phyloP scores from a whole-genome alignment of 2,888 invertebrate species.

The Acleris sparsana region DNA sequence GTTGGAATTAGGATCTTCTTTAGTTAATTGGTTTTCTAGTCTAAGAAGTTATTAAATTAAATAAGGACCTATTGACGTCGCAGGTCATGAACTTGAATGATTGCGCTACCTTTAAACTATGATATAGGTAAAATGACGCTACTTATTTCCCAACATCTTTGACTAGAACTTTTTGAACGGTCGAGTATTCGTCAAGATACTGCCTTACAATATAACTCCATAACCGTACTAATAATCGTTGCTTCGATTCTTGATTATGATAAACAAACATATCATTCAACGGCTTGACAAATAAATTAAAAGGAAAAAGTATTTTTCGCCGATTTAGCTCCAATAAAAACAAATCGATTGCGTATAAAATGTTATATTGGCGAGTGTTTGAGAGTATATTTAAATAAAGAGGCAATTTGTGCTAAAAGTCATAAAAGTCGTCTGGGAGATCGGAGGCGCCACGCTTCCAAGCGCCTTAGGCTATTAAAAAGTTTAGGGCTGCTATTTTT shows the following conservation, averaged over 20 bases:
- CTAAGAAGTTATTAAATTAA: neutral
- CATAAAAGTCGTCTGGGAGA: slow-evolving; percentile 71
- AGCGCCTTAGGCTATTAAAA: slow-evolving; percentile 71
- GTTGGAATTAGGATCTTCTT: slow-evolving; percentile 7
- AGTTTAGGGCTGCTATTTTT: slow-evolving; percentile 77
- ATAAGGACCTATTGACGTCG: neutral
- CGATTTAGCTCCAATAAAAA: neutral
- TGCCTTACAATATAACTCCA: no score
- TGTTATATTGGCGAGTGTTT: slow-evolving; percentile 34
- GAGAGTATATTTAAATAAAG: slow-evolving; percentile 59
- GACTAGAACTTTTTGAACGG: no score
- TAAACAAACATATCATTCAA: no score
- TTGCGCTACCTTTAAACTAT: no score
- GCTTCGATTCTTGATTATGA: no score
- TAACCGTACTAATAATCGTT: no score
- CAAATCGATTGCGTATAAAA: neutral
- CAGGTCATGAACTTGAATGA: no score
- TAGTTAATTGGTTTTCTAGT: slow-evolving; percentile 13
- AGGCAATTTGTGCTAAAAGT: slow-evolving; percentile 74
- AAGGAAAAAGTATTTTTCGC: no score
- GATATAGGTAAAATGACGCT: no score
- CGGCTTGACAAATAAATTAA: no score
- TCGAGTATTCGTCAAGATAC: no score
- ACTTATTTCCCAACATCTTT: no score
- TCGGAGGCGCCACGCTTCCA: slow-evolving; percentile 63